These are phyloP conservation scores for Corythucha ciliata DNA, from an alignment of 2,888 invertebrate species.

Conservation along the genomic window DNA sequence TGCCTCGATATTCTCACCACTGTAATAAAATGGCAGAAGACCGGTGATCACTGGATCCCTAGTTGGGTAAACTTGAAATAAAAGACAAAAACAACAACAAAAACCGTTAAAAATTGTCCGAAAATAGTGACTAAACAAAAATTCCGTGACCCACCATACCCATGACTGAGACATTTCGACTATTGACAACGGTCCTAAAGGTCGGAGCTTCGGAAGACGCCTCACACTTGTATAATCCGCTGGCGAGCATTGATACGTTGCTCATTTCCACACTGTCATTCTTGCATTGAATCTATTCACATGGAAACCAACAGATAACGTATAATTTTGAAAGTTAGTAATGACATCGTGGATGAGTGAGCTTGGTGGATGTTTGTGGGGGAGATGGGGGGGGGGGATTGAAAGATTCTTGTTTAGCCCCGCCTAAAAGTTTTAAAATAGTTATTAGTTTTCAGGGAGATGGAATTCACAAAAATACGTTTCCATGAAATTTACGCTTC, in stretches of 20 bases:
- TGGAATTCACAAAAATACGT: too few species aligned
- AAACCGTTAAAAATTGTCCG: too few species aligned
- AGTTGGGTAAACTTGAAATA: slow-evolving; percentile 22
- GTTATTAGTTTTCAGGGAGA: too few species aligned
- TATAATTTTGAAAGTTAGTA: not conserved
- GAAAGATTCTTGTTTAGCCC: too few species aligned
- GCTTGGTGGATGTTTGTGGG: too few species aligned
- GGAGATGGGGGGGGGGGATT: too few species aligned
- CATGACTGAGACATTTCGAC: slow-evolving; percentile 21
- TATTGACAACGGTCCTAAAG: slow-evolving; percentile 10
- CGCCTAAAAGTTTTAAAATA: too few species aligned
- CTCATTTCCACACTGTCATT: not conserved
- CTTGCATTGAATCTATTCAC: too few species aligned
- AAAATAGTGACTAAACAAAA: not conserved
- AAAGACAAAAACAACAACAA: not conserved
- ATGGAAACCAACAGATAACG: not conserved
- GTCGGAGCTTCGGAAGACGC: slow-evolving; percentile 9
- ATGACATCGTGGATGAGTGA: too few species aligned
- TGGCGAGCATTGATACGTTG: slow-evolving; percentile 5
- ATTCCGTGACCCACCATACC: slow-evolving; percentile 9
- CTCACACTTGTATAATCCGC: slow-evolving; percentile 21
- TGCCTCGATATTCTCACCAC: slow-evolving; percentile 23
- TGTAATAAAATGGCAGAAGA: slow-evolving; percentile 20
- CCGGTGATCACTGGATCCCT: slow-evolving; percentile 23
- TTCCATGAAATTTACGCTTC: too few species aligned